Percentiles rank a stretch among this genome's conserved stretches.
These are phyloP conservation scores for Nothoprocta pentlandii DNA, from an alignment of 2,113 vertebrate species.

Conservation along the genomic window DNA sequence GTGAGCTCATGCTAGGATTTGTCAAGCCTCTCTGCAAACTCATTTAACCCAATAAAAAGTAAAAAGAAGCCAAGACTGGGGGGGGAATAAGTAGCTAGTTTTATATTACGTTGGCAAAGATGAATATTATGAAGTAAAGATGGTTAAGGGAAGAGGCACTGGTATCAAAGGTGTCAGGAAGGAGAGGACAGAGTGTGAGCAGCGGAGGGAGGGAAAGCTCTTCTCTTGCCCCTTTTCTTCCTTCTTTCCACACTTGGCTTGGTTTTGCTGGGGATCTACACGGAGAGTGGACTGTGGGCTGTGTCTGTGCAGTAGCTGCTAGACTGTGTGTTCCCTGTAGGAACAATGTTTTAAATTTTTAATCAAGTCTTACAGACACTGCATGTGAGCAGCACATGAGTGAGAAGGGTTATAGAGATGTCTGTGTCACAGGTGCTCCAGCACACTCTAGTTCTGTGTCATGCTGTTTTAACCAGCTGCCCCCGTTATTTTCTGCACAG, in stretches of 20 bases:
- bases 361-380: fast-evolving
- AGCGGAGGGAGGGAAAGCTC: not conserved
- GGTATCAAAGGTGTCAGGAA: not conserved
- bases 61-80: not conserved
- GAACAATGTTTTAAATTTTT: too few relatives aligned
- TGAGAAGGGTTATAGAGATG: fast-evolving
- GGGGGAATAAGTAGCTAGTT: not conserved
- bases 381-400: not conserved
- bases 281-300: fast-evolving
- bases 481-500: not conserved
- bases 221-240: not conserved
- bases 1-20: not conserved
- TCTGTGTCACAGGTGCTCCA: not conserved
- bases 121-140: not conserved
- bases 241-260: fast-evolving
- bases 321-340: not conserved
- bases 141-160: not conserved
- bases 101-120: not conserved
- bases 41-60: not conserved
- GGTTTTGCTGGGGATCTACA: not conserved
- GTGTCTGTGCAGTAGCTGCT: not conserved
- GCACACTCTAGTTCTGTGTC: too few relatives aligned
- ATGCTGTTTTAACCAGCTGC: not conserved
- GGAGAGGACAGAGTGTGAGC: not conserved
- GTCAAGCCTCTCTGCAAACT: not conserved